Evolutionary conservation across 2,113 vertebrate species (phyloP).

Genomic region (Ciconia stormi): DNA sequence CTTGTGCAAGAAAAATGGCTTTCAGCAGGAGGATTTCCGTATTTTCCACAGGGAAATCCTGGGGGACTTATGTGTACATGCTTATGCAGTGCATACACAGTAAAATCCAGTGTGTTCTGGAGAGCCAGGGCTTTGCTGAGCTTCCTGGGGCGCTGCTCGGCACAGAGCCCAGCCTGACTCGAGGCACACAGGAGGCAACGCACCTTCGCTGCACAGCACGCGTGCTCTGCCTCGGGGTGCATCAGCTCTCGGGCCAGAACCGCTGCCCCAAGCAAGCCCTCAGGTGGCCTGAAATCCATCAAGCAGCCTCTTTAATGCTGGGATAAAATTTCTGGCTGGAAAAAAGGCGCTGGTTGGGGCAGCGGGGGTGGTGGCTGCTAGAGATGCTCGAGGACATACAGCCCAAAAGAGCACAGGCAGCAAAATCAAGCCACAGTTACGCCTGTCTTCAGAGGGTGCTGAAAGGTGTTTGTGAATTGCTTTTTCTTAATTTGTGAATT

Average conservation of each 20-base stretch:
- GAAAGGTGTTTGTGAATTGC: not conserved
- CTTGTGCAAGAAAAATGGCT: not conserved
- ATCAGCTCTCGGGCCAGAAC: not conserved
- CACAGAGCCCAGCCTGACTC: not conserved
- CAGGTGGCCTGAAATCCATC: not conserved
- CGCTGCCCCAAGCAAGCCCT: not conserved
- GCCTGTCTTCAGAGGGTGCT: not conserved
- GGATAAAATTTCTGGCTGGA: not conserved
- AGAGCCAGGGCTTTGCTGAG: not conserved
- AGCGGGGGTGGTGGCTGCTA: not conserved
- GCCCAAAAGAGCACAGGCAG: not conserved
- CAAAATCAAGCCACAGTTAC: not conserved
- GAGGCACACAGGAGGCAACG: not conserved
- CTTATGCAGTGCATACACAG: not conserved
- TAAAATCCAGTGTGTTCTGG: not conserved
- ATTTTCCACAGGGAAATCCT: not conserved
- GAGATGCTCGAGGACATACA: fast-evolving
- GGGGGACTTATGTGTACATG: not conserved
- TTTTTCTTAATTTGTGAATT: not conserved
- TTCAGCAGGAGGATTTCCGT: not conserved
- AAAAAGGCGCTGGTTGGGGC: not conserved
- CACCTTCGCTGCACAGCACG: not conserved
- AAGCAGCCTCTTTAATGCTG: not conserved
- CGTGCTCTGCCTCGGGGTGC: fast-evolving
- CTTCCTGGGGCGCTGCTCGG: not conserved